Evolutionary conservation across 2,113 vertebrate genomes (phyloP).

Genomic region (Coracopsis vasa): DNA sequence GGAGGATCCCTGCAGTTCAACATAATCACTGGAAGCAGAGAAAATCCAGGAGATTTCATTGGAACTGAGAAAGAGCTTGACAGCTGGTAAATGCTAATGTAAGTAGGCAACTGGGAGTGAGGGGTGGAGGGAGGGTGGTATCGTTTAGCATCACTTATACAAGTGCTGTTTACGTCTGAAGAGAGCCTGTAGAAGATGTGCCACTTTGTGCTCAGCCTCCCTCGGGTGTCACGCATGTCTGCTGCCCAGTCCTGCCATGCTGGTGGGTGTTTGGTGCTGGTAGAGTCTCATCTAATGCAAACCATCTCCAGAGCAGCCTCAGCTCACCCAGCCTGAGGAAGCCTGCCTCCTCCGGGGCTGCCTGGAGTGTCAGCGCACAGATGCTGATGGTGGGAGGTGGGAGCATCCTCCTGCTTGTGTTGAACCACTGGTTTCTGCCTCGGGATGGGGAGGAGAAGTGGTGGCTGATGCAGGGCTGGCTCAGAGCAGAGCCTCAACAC

Average conservation of each 20-base stretch:
- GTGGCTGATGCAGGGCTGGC: background rate
- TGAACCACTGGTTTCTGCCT: background rate
- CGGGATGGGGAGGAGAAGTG: background rate
- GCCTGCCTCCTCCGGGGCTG: background rate
- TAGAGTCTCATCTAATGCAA: background rate
- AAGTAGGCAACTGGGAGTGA: conserved; percentile 17
- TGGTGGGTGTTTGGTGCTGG: fast-evolving
- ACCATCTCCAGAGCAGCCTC: background rate
- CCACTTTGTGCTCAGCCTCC: background rate
- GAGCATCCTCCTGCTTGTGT: background rate
- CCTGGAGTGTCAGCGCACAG: background rate
- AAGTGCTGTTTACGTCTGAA: background rate
- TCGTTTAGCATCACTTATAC: background rate
- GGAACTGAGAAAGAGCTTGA: background rate
- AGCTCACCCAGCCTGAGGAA: background rate
- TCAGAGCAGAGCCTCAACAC: background rate
- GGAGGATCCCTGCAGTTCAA: background rate
- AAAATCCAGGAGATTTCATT: conserved; percentile 34
- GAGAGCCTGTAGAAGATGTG: background rate
- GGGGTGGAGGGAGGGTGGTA: background rate
- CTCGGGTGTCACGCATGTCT: background rate
- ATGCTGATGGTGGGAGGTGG: fast-evolving
- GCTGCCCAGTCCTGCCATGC: background rate
- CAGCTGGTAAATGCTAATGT: conserved; percentile 37
- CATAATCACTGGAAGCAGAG: background rate